Conservation (phyloP, 1,140 invertebrate species). For the Drosophila sp. region DNA sequence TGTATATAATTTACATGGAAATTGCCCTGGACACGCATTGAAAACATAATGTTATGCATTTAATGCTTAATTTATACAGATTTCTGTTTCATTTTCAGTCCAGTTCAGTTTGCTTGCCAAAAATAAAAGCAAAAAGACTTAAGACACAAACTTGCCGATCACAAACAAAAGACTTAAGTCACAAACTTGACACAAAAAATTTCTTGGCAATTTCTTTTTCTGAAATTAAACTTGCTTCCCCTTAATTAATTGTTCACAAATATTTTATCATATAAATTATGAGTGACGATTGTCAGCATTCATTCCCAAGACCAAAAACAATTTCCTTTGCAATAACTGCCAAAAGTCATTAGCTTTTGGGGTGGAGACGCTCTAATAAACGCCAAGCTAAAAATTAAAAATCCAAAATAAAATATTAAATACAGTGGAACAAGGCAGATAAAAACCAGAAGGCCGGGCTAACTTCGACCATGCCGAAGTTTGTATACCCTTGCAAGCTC, state of each 20-base stretch:
- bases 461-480: no score
- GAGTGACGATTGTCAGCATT: slow-evolving; percentile 34
- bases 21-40: slow-evolving; percentile 49
- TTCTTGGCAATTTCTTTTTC: slow-evolving; percentile 33
- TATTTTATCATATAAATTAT: slow-evolving; percentile 73
- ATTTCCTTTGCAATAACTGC: slow-evolving; percentile 39
- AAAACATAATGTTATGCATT: slow-evolving; percentile 62
- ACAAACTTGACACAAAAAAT: slow-evolving; percentile 43
- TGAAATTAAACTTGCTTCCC: neutral
- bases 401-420: slow-evolving; percentile 21
- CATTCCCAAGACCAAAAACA: slow-evolving; percentile 41
- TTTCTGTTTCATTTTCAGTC: slow-evolving; percentile 54
- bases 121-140: slow-evolving; percentile 58
- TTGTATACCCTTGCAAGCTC: no score
- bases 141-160: slow-evolving; percentile 41
- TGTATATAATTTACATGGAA: slow-evolving; percentile 80
- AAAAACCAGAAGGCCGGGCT: no score
- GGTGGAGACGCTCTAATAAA: slow-evolving; percentile 56
- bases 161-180: slow-evolving; percentile 61
- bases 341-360: slow-evolving; percentile 58
- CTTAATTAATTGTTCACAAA: slow-evolving; percentile 63
- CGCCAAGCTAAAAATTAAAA: slow-evolving; percentile 38
- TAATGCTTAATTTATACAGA: slow-evolving; percentile 78
- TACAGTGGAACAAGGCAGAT: slow-evolving; percentile 35
- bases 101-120: neutral